phyloP scores from a whole-genome alignment of 2,113 vertebrate genomes.

The Hiodon tergisus region DNA sequence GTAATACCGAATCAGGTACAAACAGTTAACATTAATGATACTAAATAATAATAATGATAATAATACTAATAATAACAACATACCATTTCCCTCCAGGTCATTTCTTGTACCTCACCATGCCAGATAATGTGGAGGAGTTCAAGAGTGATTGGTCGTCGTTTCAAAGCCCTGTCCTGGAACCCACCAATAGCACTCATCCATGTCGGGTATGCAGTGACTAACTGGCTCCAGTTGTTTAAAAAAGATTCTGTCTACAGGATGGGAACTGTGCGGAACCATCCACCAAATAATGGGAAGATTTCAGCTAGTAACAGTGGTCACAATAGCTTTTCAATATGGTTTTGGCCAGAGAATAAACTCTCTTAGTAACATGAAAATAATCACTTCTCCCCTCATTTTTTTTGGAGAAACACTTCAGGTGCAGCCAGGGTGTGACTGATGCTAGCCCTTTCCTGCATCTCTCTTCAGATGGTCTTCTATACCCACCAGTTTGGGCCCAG shows the following conservation, averaged over 20 bases:
- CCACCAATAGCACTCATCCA: constrained; percentile 55
- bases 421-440: not conserved
- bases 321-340: too few relatives aligned
- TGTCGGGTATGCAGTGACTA: constrained; percentile 50
- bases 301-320: too few relatives aligned
- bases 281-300: too few relatives aligned
- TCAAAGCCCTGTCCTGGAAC: constrained; percentile 54
- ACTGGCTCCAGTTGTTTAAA: not conserved
- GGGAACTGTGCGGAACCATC: too few relatives aligned
- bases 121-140: constrained; percentile 31
- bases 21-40: not conserved
- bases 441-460: not conserved
- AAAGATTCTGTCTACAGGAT: not conserved
- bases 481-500: constrained; percentile 72
- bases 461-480: constrained; percentile 77
- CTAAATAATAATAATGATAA: not conserved
- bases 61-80: not conserved
- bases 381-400: not conserved
- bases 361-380: too few relatives aligned
- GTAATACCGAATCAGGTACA: constrained; percentile 64
- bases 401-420: not conserved
- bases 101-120: constrained; percentile 65
- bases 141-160: constrained; percentile 56
- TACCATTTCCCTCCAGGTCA: constrained; percentile 43
- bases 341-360: too few relatives aligned